Evolutionary conservation across 2,797 vertebrate genomes (phyloP).

Genomic region (Chaenodraco wilsoni): DNA sequence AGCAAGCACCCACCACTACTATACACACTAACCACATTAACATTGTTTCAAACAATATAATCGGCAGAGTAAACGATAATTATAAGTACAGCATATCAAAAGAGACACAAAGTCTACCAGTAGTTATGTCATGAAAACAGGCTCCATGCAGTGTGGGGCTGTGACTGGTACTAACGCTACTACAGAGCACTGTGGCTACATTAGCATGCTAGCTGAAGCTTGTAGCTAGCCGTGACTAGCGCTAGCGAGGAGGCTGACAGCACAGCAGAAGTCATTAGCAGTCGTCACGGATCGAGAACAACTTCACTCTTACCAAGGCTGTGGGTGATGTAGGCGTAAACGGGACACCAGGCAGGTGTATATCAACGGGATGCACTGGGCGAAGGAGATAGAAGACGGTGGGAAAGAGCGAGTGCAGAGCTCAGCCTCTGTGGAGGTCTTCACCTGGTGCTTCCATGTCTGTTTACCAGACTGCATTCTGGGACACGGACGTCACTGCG

Average conservation of each 20-base stretch:
- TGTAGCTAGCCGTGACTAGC: slow-evolving; percentile 78
- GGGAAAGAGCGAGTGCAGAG: slow-evolving; percentile 76
- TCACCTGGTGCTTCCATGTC: slow-evolving; percentile 89
- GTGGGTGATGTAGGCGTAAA: slow-evolving; percentile 56
- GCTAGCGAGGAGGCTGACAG: slow-evolving; percentile 77
- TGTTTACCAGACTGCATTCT: slow-evolving; percentile 92
- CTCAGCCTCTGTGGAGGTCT: slow-evolving; percentile 87
- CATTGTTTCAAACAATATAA: neutral
- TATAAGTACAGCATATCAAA: neutral
- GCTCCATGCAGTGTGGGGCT: slow-evolving; percentile 35
- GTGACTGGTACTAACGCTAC: slow-evolving; percentile 59
- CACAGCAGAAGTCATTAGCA: slow-evolving; percentile 79
- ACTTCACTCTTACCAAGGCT: slow-evolving; percentile 79
- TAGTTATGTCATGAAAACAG: slow-evolving; percentile 24
- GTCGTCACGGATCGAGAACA: slow-evolving; percentile 65
- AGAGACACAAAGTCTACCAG: neutral
- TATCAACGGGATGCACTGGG: slow-evolving; percentile 67
- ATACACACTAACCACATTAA: slow-evolving; percentile 3
- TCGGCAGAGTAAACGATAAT: neutral
- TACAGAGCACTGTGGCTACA: slow-evolving; percentile 66
- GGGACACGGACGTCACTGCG: slow-evolving; percentile 84
- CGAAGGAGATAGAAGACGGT: slow-evolving; percentile 70
- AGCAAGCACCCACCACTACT: slow-evolving; percentile 34
- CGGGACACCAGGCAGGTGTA: slow-evolving; percentile 60
- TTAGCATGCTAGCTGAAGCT: slow-evolving; percentile 79